Evolutionary conservation across 2,797 vertebrate species (phyloP), one percentile per base, ranked within the genome.

Genomic region (Cetoscarus ocellatus): DNA sequence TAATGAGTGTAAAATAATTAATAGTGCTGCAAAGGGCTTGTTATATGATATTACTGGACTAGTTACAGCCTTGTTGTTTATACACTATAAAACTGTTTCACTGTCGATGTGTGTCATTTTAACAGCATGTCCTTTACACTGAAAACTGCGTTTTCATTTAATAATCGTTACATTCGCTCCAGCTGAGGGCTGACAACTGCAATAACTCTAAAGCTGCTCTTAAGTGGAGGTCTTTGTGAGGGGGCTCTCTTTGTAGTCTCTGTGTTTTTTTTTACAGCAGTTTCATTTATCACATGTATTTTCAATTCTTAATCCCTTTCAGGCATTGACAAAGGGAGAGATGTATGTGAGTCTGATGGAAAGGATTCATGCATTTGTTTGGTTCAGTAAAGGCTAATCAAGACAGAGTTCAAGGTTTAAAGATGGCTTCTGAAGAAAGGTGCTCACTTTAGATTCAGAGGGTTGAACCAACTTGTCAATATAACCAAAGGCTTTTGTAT

Each of bases 161-260:
- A 86, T 90, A 92, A 90, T 90, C 85, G 91, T 91, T 92, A 91
- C 78, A 88, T 88, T 85, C 83, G 79, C 84, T 81, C 64, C 82
- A 77, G 84, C 58, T 72, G 54, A 85, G 77, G 58, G 77, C 66
- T 74, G 3, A 17, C 52, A 27, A 27, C 17, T 55, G 77, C 86
- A 91, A 92, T 91, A 92, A 84, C 82, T 90, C 66, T 73, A 76
- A 82, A 92, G 75, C 73, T 75, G 82, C 69, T 83, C 78, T 85
- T 76, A 74, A 86, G 75, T 84, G 80, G 77, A 76, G 76, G 77
- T 85, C 67, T 82, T 86, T 83, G 42, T 61, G 72, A 86, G 77
- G 56, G 38, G 71, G 49, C 51, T 72, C 55, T 81, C 79, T 83
- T 86, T 86, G 74, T 70, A 61, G 62, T 52, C 52, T 67, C 66